Conservation (phyloP, 2,888 invertebrate species). For the Acanthococcus lagerstroemiae region DNA sequence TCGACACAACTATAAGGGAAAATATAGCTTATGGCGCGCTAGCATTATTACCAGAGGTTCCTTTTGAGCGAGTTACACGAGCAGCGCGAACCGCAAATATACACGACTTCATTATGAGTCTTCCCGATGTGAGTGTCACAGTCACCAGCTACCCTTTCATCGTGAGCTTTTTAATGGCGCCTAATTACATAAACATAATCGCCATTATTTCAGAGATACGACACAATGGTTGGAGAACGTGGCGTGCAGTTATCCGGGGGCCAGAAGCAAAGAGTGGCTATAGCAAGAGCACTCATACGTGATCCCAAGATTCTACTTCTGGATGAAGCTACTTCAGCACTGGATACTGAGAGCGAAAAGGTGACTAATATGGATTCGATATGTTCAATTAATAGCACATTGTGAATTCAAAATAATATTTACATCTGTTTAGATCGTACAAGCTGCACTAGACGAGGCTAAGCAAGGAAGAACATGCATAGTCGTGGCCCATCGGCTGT, state of each 20-base stretch:
- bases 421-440: constrained; percentile 71
- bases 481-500: constrained; percentile 75
- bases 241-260: constrained; percentile 71
- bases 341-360: constrained; percentile 77
- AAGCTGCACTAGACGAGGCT: constrained; percentile 75
- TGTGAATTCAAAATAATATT: too few relatives aligned
- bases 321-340: constrained; percentile 78
- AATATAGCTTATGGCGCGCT: constrained; percentile 46
- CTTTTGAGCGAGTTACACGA: constrained; percentile 46
- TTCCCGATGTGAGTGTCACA: constrained; percentile 42
- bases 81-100: constrained; percentile 45
- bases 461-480: constrained; percentile 73
- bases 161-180: neutral
- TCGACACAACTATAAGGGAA: constrained; percentile 33
- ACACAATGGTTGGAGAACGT: constrained; percentile 66
- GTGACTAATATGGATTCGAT: constrained; percentile 41
- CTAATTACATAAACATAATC: neutral
- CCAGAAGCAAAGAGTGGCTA: constrained; percentile 76
- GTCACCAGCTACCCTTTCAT: neutral
- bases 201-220: constrained; percentile 53
- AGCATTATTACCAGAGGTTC: constrained; percentile 38
- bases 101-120: constrained; percentile 44
- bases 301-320: constrained; percentile 65
- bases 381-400: neutral
- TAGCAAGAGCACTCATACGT: constrained; percentile 70